Evolutionary conservation across 2,113 vertebrate genomes (phyloP).

Genomic region (Malaclemys terrapin): DNA sequence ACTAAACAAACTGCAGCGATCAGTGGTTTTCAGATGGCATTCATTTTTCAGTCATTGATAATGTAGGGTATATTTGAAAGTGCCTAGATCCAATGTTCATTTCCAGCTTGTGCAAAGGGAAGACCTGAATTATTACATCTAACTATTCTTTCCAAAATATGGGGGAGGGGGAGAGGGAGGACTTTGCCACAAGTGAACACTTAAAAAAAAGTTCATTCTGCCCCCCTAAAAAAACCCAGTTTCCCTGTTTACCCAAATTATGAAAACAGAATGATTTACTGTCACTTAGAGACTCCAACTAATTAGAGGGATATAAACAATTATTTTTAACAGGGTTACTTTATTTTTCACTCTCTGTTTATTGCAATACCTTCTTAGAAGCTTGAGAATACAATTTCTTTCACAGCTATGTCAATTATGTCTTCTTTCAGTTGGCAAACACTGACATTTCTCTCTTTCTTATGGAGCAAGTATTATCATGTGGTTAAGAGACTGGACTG

Average conservation of each 20-base stretch:
- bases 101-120: not conserved
- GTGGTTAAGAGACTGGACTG: not conserved
- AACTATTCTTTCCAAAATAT: constrained; percentile 1
- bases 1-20: constrained; percentile 37
- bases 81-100: not conserved
- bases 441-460: not conserved
- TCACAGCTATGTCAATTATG: not conserved
- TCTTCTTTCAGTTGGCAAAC: not conserved
- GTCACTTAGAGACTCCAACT: not conserved
- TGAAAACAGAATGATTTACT: not conserved
- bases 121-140: not conserved
- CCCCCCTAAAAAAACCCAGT: not conserved
- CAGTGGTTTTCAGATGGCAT: constrained; percentile 22
- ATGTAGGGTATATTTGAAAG: not conserved
- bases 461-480: not conserved
- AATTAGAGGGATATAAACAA: not conserved
- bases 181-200: not conserved
- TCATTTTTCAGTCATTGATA: not conserved
- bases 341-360: not conserved
- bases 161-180: not conserved
- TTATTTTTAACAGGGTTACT: not conserved
- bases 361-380: not conserved
- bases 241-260: not conserved
- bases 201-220: not conserved
- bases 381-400: not conserved